Evolutionary conservation across 2,113 vertebrate genomes (phyloP), one percentile per base, ranked within the genome.

Genomic region (Nothobranchius furzeri): DNA sequence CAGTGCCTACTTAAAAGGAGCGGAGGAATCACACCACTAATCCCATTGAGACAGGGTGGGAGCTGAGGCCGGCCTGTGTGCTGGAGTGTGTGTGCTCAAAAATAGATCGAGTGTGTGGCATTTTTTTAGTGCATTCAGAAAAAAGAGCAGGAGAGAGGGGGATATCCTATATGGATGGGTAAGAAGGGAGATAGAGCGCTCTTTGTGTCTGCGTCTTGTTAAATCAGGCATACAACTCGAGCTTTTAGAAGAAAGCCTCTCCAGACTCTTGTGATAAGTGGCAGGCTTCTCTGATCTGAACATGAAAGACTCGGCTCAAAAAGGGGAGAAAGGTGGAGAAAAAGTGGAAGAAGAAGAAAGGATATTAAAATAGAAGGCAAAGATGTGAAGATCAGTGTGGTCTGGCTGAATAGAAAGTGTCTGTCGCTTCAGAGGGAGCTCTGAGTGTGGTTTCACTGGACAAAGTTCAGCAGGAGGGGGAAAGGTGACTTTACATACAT

Each of bases 21-120:
- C 87, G 76, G 77, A 83, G 69, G 81, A 86, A 85, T 87, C 84
- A 87, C 85, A 81, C 76, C 76, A 74, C 79, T 92, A 90, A 91
- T 91, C 84, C 85, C 81, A 88, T 87, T 90, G 87, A 86, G 73
- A 35, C 60, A 80, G 83, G 80, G 89, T 82, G 84, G 85, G 79
- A 75, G 75, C 70, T 0, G 64, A 70, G 37, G 73, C 54, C 37
- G 63, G 66, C 65, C 70, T 10, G 47, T 68, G 57, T 78, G 80
- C 55, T 36, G 63, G 68, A 2, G 37, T 60, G 56, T 53, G 75
- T 71, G 60, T 10, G 59, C 14, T 60, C 24, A 36, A 35, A 24
- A 48, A 30, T 47, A 48, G 59, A 35, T 1, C 2, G 72, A 63
- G 78, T 30, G 73, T 68, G 73, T 36, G 75, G 71, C 70, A 56